phyloP scores from a whole-genome alignment of 2,888 invertebrate genomes.

The Lithophane leautieri region DNA sequence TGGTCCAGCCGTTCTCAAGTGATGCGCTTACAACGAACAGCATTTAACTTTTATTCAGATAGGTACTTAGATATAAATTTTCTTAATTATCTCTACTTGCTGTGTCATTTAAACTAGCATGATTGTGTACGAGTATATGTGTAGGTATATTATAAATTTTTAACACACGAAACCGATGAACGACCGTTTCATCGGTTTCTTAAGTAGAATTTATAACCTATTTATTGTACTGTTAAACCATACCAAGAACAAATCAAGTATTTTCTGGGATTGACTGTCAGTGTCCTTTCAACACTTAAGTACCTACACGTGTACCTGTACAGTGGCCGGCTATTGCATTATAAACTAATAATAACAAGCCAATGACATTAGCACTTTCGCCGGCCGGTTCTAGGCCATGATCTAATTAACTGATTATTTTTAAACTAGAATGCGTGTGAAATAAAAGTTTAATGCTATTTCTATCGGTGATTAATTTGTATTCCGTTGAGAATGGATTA shows the following conservation, averaged over 20 bases:
- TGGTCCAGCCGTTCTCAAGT: too few relatives aligned
- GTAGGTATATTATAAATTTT: background rate
- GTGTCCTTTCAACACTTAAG: background rate
- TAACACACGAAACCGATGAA: background rate
- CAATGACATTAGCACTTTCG: conserved; percentile 79
- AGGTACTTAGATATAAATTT: background rate
- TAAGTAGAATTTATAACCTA: background rate
- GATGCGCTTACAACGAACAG: too few relatives aligned
- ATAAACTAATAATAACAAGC: conserved; percentile 69
- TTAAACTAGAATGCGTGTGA: conserved; percentile 67
- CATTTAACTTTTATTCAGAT: too few relatives aligned
- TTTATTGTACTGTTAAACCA: background rate
- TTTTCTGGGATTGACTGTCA: conserved; percentile 20
- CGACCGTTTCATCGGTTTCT: background rate
- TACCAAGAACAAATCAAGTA: conserved; percentile 21
- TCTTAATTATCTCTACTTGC: background rate
- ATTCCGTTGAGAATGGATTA: conserved; percentile 20
- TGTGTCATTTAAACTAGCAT: background rate
- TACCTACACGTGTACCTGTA: conserved; percentile 23
- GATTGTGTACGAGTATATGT: background rate
- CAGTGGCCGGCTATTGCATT: conserved; percentile 50
- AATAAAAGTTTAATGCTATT: conserved; percentile 34
- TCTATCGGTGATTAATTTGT: conserved; percentile 41
- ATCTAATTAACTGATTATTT: conserved; percentile 72
- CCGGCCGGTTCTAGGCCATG: conserved; percentile 73